Conservation (phyloP, 2,113 vertebrate genomes). For the Eulemur rufifrons region DNA sequence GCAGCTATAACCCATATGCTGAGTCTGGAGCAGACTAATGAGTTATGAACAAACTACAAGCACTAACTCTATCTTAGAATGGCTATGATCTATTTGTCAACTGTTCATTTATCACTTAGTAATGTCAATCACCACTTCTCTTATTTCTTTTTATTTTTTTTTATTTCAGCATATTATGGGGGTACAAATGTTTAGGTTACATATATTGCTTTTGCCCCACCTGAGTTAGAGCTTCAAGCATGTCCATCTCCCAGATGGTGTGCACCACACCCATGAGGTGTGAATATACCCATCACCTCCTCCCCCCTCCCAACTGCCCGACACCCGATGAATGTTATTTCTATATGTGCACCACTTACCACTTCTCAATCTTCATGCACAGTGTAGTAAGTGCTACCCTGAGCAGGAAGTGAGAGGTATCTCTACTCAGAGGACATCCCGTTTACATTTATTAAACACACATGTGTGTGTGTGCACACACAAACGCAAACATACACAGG, state of each 20-base stretch:
- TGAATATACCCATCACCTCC: no score
- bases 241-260: no score
- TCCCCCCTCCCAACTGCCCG: no score
- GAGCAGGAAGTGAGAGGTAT: neutral
- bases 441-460: neutral
- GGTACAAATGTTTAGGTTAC: no score
- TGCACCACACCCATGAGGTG: no score
- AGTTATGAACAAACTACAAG: neutral
- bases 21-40: neutral
- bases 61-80: neutral
- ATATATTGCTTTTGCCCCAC: no score
- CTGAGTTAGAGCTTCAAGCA: no score
- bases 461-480: neutral
- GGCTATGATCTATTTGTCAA: neutral
- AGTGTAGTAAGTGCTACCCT: neutral
- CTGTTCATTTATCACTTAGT: constrained; percentile 10
- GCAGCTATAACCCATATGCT: neutral
- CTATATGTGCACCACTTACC: no score
- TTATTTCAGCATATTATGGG: no score
- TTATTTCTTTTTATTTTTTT: no score
- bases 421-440: neutral
- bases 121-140: neutral
- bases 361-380: neutral
- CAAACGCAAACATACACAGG: neutral
- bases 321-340: no score